Base-by-base conservation (phyloP, 2,888 invertebrate species). In the Apotomis capreana region DNA sequence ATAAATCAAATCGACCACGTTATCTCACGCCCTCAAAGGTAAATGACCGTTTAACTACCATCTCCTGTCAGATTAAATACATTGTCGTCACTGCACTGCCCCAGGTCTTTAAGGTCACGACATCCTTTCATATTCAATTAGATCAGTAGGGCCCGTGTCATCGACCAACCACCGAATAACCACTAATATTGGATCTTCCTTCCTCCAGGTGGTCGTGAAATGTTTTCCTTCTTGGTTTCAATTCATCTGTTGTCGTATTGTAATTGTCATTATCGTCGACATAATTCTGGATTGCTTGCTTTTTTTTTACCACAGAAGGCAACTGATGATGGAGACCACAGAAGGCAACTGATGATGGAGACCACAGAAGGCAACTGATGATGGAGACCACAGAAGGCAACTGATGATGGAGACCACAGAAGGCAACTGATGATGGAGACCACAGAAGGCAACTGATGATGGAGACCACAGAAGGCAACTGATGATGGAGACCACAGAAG, bases 1-100 rank as follows among this genome's bases (percentile, higher is more conserved):
- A 65, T 65, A 63, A 63, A 57, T 49, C 49, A 63, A 63, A 51
- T 69, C 51, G 51, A 58, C 13, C 51, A 37, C 55, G 51, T 62
- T 71, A 68, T 71, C 70, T 37, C 46, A 51, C 58, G 57, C 70
- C 51, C 49, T 68, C 13, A 12, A 58, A 36, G 68, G 58, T 63
- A n/a, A 72, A 4, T 54, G 63, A 68, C 68, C 71, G 71, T 63
- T 72, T 62, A 68, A 70, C 59, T 70, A 13, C 60, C 13, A 67
- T 49, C 40, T 52, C 59, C 15, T 58, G 62, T 63, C 68, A 72
- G 72, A 71, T 72, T 72, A 68, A 71, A 71, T 62, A 72, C 71
- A 63, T 72, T 63, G 68, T 62, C 54, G 37, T 67, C 67, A 54
- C 36, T 65, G 26, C 44, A 52, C 52, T 68, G 26, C 60, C 65